Percentiles rank a stretch among this genome's conserved stretches.
These are phyloP conservation scores for Brienomyrus longianalis DNA, from an alignment of 2,113 vertebrate genomes.

Conservation along the genomic window DNA sequence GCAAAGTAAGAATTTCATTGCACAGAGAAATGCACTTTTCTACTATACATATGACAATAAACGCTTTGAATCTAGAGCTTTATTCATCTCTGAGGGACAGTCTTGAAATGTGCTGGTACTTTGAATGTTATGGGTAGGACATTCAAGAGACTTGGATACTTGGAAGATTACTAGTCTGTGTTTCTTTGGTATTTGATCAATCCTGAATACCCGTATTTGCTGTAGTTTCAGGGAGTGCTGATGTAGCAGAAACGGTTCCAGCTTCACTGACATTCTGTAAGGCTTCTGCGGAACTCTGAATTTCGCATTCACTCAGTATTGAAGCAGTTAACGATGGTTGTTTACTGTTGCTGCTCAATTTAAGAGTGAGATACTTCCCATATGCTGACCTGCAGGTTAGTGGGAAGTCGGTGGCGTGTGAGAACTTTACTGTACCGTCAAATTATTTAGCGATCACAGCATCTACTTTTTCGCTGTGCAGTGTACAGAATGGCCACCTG, in stretches of 20 bases:
- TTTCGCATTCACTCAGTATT: background rate
- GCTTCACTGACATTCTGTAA: background rate
- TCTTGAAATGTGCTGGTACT: background rate
- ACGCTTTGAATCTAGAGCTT: background rate
- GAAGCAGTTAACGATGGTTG: background rate
- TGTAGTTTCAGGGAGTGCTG: background rate
- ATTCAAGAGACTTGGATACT: background rate
- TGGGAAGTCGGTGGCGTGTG: background rate
- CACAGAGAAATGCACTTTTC: too few species aligned
- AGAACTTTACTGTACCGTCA: background rate
- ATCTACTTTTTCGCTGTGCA: background rate
- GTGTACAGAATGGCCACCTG: background rate
- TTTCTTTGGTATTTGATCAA: background rate
- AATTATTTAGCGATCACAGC: background rate
- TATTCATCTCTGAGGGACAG: background rate
- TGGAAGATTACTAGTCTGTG: background rate
- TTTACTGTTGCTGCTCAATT: background rate
- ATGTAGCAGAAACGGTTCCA: background rate
- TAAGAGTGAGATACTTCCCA: background rate
- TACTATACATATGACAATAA: too few species aligned
- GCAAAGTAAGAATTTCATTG: too few species aligned
- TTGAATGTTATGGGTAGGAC: background rate
- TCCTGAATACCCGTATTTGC: background rate
- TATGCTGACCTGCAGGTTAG: background rate
- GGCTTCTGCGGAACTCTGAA: background rate